phyloP scores from a whole-genome alignment of 1,140 invertebrate species.

The Limonius californicus region DNA sequence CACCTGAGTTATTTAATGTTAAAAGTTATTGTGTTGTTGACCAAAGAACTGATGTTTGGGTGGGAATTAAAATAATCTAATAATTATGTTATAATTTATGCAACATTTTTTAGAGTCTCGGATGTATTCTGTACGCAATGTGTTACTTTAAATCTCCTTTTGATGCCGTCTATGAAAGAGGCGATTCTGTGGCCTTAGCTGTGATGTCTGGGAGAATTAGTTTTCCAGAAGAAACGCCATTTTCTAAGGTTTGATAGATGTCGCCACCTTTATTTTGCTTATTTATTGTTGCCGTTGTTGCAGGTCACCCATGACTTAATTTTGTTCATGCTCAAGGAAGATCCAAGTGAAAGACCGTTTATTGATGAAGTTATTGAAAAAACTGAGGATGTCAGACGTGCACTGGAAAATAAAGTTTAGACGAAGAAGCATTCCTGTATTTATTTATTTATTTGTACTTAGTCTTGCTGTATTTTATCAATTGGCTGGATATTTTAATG shows the following conservation, averaged over 20 bases:
- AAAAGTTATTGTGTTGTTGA: constrained; percentile 77
- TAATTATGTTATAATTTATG: not conserved
- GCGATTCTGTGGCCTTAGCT: constrained; percentile 83
- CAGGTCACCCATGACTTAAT: constrained; percentile 70
- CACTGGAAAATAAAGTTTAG: constrained; percentile 25
- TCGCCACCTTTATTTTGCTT: not conserved
- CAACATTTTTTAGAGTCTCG: constrained; percentile 66
- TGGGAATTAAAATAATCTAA: constrained; percentile 42
- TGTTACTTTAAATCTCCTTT: constrained; percentile 85
- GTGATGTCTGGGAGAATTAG: constrained; percentile 72
- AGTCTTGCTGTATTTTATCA: too few species aligned
- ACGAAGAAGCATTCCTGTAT: not conserved
- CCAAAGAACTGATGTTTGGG: constrained; percentile 86
- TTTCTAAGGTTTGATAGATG: constrained; percentile 50
- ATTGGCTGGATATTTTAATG: too few species aligned
- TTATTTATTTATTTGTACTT: too few species aligned
- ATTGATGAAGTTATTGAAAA: constrained; percentile 65
- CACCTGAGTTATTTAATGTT: constrained; percentile 85
- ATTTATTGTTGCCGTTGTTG: constrained; percentile 33
- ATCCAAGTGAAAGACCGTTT: constrained; percentile 72
- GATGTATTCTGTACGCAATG: constrained; percentile 80
- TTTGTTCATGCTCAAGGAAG: constrained; percentile 66
- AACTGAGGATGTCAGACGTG: constrained; percentile 43
- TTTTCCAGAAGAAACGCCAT: constrained; percentile 69
- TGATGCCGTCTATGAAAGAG: constrained; percentile 79